A percentile compares a stretch with the other conserved stretches of the same genome.
Evolutionary conservation across 2,113 vertebrate genomes (phyloP).

Genomic region (Sprattus sprattus): DNA sequence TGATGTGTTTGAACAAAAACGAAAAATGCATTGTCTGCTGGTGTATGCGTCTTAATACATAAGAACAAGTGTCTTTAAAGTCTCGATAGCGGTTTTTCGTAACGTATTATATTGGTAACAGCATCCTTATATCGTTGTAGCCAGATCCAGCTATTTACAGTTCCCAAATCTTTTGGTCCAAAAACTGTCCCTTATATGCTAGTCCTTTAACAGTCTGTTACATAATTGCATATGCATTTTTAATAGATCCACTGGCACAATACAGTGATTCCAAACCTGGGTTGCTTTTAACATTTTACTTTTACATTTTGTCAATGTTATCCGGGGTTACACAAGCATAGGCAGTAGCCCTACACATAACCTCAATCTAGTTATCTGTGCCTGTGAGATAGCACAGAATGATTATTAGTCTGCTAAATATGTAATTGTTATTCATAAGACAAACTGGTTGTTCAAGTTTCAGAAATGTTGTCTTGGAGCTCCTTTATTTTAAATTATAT

Average conservation of each 20-base stretch:
- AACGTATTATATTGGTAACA: background rate
- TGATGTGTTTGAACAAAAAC: background rate
- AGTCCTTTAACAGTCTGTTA: background rate
- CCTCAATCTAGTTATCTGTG: background rate
- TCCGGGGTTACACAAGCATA: background rate
- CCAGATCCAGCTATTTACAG: background rate
- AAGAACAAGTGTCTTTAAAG: background rate
- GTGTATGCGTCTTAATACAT: background rate
- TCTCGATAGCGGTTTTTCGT: background rate
- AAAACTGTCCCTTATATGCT: background rate
- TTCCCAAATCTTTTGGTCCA: background rate
- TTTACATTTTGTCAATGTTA: background rate
- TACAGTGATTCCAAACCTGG: background rate
- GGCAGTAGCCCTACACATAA: background rate
- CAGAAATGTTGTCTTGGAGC: background rate
- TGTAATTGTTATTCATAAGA: background rate
- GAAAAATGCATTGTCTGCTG: constrained; percentile 10
- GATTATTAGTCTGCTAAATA: too few relatives aligned
- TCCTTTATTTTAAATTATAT: background rate
- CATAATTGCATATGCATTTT: constrained; percentile 13
- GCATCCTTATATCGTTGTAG: background rate
- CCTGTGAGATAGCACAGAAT: background rate
- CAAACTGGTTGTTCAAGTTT: background rate
- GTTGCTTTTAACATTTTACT: background rate
- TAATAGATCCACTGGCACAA: background rate